A percentile compares a stretch with the other conserved stretches of the same genome.
phyloP scores from a whole-genome alignment of 2,797 vertebrate species.

The Coreius guichenoti region DNA sequence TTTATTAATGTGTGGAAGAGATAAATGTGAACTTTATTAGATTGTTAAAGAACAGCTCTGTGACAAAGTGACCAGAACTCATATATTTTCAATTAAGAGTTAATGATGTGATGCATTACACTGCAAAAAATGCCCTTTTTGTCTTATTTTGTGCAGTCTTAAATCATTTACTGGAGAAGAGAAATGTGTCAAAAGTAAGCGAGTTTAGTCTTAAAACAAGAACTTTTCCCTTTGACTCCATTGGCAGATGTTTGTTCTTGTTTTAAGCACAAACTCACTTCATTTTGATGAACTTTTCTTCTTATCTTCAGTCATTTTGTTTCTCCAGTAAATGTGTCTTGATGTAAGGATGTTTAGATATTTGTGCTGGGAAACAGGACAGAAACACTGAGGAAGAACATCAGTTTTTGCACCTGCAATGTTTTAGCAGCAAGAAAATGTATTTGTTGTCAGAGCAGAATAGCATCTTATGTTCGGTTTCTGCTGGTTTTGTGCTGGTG shows the following conservation, averaged over 20 bases:
- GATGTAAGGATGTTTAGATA: no score
- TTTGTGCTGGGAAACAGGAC: no score
- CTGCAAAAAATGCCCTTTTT: no score
- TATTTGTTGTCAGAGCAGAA: background rate
- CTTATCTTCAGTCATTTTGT: no score
- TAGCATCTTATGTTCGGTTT: background rate
- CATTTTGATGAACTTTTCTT: no score
- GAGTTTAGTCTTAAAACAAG: no score
- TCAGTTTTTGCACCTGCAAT: background rate
- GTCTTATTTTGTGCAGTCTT: no score
- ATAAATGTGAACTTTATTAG: constrained; percentile 66
- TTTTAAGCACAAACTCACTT: no score
- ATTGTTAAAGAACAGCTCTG: background rate
- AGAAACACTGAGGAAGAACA: background rate
- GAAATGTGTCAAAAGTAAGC: background rate
- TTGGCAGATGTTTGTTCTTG: no score
- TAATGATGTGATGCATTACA: background rate
- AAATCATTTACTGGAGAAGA: background rate
- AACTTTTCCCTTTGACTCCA: no score
- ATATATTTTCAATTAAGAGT: background rate
- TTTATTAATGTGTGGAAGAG: constrained; percentile 49
- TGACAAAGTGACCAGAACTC: background rate
- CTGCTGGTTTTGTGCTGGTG: constrained; percentile 2
- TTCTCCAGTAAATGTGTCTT: no score
- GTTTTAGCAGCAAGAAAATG: background rate